Evolutionary conservation across 2,888 invertebrate species (phyloP).

Genomic region (Ceriagrion tenellum): DNA sequence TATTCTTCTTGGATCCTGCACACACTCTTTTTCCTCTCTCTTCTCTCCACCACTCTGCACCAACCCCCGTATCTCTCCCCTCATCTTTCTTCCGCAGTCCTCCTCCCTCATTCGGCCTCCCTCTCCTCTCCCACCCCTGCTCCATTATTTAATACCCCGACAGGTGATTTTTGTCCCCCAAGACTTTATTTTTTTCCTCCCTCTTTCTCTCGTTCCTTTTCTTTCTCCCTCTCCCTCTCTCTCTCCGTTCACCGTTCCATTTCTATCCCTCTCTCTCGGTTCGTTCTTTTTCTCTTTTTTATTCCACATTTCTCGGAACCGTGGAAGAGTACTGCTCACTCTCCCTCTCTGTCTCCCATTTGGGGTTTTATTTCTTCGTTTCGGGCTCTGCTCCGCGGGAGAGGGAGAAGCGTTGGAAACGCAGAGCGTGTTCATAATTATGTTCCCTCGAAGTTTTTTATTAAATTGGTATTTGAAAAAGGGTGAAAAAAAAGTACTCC

Average conservation of each 20-base stretch:
- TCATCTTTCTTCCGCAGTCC: background rate
- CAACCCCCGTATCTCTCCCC: background rate
- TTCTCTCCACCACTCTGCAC: no score
- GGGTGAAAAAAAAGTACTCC: background rate
- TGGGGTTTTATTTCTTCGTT: background rate
- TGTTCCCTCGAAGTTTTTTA: background rate
- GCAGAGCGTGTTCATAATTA: background rate
- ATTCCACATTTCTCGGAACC: background rate
- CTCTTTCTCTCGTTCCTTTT: background rate
- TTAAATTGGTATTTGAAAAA: background rate
- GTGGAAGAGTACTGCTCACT: background rate
- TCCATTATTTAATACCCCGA: slow-evolving; percentile 18
- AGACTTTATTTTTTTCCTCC: background rate
- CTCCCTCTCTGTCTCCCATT: no score
- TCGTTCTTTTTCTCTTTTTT: background rate
- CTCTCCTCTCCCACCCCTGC: background rate
- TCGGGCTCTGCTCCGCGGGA: background rate
- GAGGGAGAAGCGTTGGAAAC: background rate
- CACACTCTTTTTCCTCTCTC: background rate
- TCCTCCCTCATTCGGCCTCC: no score
- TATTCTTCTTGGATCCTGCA: background rate
- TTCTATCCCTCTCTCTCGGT: background rate
- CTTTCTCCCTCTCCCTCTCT: background rate
- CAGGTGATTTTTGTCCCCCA: slow-evolving; percentile 24
- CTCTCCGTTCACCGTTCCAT: no score